Evolutionary conservation across 2,113 vertebrate species (phyloP).

Genomic region (Nycticryphes semicollaris): DNA sequence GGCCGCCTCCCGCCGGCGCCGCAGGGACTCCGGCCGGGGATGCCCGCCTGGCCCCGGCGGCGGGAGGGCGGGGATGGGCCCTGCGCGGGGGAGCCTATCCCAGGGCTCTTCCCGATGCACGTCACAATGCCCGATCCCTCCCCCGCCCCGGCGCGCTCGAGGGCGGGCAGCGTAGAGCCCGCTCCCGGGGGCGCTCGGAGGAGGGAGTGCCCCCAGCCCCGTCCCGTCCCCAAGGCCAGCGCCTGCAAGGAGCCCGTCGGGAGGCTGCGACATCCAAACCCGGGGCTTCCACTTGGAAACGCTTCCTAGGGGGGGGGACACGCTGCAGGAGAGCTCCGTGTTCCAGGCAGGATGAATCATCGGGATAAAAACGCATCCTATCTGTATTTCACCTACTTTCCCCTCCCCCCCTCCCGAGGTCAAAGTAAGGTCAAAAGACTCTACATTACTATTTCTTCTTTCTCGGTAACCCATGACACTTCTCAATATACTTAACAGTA

Average conservation of each 20-base stretch:
- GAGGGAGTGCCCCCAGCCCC: not conserved
- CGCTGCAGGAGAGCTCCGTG: too few species aligned
- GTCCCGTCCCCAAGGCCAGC: not conserved
- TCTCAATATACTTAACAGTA: not conserved
- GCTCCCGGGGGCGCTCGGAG: not conserved
- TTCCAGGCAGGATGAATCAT: not conserved
- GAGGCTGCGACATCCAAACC: not conserved
- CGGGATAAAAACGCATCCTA: not conserved
- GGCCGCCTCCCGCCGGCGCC: too few species aligned
- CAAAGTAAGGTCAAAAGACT: conserved; percentile 1
- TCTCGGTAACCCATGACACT: not conserved
- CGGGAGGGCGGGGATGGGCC: not conserved
- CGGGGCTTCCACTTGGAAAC: not conserved
- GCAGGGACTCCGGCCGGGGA: not conserved
- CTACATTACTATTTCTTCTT: not conserved
- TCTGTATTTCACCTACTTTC: not conserved
- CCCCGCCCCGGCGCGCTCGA: not conserved
- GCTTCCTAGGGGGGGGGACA: too few species aligned
- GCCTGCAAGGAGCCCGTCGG: not conserved
- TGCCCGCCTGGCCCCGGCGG: not conserved
- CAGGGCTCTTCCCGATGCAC: not conserved
- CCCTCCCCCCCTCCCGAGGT: not conserved
- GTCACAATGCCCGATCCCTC: not conserved
- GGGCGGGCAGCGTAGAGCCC: not conserved
- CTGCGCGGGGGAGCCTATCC: not conserved